Evolutionary conservation across 2,888 invertebrate species (phyloP).

Genomic region (Mythimna loreyi): DNA sequence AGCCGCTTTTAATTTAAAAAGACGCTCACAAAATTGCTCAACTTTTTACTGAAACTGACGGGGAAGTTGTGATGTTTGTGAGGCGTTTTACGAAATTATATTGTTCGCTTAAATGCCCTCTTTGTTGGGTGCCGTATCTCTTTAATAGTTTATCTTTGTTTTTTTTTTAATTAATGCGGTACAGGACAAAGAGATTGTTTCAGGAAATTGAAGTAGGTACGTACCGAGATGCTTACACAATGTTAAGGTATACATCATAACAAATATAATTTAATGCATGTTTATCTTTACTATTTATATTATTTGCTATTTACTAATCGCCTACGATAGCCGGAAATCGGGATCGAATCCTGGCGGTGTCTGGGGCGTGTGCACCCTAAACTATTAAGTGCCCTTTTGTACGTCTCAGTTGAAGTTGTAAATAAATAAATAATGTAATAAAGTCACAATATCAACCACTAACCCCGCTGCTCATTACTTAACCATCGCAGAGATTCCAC

Average conservation of each 20-base stretch:
- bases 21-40: neutral
- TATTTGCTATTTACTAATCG: too few species aligned
- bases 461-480: neutral
- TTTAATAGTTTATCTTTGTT: neutral
- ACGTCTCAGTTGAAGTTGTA: too few species aligned
- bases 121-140: neutral
- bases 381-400: too few species aligned
- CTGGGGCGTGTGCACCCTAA: too few species aligned
- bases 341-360: too few species aligned
- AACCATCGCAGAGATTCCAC: neutral
- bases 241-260: neutral
- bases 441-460: neutral
- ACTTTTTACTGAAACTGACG: constrained; percentile 4
- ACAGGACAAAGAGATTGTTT: neutral
- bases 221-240: too few species aligned
- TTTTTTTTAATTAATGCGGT: neutral
- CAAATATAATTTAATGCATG: too few species aligned
- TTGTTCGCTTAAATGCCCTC: neutral
- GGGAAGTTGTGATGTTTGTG: constrained; percentile 8
- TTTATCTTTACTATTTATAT: too few species aligned
- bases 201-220: neutral
- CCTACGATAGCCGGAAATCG: too few species aligned
- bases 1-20: constrained; percentile 20
- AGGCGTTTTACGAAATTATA: neutral
- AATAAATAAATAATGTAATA: neutral